Evolutionary conservation across 2,797 vertebrate species (phyloP).

Genomic region (Phrynocephalus forsythii): DNA sequence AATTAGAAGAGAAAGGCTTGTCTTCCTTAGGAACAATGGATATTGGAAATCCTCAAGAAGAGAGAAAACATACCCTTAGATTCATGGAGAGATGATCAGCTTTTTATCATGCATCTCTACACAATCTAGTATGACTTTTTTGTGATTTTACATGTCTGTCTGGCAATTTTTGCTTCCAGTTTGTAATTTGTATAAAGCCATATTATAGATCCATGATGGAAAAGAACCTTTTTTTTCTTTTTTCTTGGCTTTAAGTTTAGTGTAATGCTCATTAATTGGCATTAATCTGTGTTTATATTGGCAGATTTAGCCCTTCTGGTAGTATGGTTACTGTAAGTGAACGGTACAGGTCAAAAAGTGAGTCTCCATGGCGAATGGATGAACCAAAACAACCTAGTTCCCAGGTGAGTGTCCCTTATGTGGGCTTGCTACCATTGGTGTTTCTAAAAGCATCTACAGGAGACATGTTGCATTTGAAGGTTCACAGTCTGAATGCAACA

Average conservation of each 20-base stretch:
- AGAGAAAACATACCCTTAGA: background rate
- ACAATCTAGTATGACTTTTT: background rate
- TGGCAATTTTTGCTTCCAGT: background rate
- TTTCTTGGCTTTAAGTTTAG: background rate
- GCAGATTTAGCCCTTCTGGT: conserved; percentile 95
- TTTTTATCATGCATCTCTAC: background rate
- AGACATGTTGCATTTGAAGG: background rate
- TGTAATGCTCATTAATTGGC: conserved; percentile 46
- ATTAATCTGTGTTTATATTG: conserved; percentile 47
- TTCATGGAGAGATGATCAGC: accelerated
- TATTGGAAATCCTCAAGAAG: background rate
- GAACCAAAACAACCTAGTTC: conserved; percentile 90
- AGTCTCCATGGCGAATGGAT: conserved; percentile 91
- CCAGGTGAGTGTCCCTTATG: conserved; percentile 82
- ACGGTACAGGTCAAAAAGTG: conserved; percentile 92
- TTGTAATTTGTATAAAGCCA: too few species aligned
- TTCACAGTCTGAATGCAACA: background rate
- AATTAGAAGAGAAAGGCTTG: background rate
- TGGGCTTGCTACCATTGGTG: background rate
- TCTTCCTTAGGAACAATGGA: conserved; percentile 15
- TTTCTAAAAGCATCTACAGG: background rate
- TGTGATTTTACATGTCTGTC: conserved; percentile 28
- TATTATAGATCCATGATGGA: conserved; percentile 26
- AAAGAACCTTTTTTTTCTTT: conserved; percentile 26
- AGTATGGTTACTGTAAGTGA: conserved; percentile 91